These are phyloP conservation scores for Drosophila algonquin DNA, from an alignment of 2,888 invertebrate genomes.

Conservation along the genomic window DNA sequence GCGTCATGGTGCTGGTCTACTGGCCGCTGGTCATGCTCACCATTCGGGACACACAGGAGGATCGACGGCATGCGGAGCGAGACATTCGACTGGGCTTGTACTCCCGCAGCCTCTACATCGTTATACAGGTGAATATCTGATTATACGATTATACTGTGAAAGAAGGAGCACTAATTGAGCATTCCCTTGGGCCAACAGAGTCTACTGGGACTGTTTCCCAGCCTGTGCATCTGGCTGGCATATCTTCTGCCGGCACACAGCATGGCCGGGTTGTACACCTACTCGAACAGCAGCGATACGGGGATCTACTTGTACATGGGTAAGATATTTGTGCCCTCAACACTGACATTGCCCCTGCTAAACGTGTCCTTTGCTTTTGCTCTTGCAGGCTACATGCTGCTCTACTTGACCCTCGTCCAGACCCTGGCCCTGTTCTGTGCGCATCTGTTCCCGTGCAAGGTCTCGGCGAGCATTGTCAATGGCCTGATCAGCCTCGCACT, in stretches of 20 bases:
- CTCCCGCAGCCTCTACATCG: constrained; percentile 90
- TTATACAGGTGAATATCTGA: constrained; percentile 88
- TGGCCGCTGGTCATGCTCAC: constrained; percentile 91
- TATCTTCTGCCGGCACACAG: constrained; percentile 95
- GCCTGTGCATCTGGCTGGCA: constrained; percentile 91
- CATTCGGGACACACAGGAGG: constrained; percentile 83
- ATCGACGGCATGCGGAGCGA: constrained; percentile 88
- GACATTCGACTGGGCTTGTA: constrained; percentile 93
- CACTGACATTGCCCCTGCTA: no score
- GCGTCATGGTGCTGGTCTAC: constrained; percentile 90
- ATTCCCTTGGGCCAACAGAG: constrained; percentile 85
- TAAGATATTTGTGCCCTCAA: constrained; percentile 74
- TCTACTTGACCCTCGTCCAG: constrained; percentile 89
- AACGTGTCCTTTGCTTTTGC: no score
- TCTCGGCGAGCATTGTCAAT: constrained; percentile 87
- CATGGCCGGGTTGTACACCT: constrained; percentile 93
- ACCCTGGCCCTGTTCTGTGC: constrained; percentile 88
- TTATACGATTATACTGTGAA: background rate
- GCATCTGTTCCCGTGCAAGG: constrained; percentile 88
- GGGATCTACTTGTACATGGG: constrained; percentile 90
- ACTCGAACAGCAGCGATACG: constrained; percentile 87
- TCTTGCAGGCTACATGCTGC: constrained; percentile 88
- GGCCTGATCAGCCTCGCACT: constrained; percentile 86
- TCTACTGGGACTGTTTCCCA: constrained; percentile 90
- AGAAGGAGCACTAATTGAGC: constrained; percentile 31